Evolutionary conservation across 2,113 vertebrate genomes (phyloP), one percentile per base, ranked within the genome.

Genomic region (Phylloscopus trochilus): DNA sequence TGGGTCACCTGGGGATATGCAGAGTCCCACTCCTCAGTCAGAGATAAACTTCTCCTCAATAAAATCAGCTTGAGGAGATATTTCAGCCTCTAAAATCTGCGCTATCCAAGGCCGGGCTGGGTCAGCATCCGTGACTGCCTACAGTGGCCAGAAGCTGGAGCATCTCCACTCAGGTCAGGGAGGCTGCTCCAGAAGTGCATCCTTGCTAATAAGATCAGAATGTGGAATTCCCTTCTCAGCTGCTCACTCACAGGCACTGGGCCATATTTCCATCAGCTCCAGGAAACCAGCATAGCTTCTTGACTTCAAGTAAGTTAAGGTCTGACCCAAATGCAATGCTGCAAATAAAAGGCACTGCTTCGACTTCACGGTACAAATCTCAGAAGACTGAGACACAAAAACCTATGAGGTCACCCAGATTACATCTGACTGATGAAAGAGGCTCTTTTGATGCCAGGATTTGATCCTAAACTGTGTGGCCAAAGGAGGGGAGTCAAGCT

Each of bases 41-140:
- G 37, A 79, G 41, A 23, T 21, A 26, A 92, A 79, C 28, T 33
- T 39, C 56, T 74, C 17, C 49, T 66, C 35, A 11, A 46, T 16
- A 76, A 79, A 88, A 83, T 33, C 15, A 58, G 15, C 37, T 31
- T 19, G 19, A 83, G 22, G 18, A 79, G 59, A 73, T n/a, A 91
- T 37, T 70, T 75, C 35, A 83, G 41, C 19, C 47, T 66, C 56
- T 58, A 55, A 83, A 67, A 37, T 41, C 59, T 30, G 46, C 31
- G 73, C 28, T 5, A 6, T 12, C 59, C 0, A 0, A 64, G 35
- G 68, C 59, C 2, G 4, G 4, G 22, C 44, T 64, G 58, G 44
- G 47, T 44, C 77, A 58, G 68, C 46, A 49, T 43, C 87, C 5
- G 0, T 19, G 55, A 47, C 52, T 24, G 19, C 28, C 4, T 33